Base-by-base conservation (phyloP, 1,140 invertebrate genomes). In the Augochlora pura region DNA sequence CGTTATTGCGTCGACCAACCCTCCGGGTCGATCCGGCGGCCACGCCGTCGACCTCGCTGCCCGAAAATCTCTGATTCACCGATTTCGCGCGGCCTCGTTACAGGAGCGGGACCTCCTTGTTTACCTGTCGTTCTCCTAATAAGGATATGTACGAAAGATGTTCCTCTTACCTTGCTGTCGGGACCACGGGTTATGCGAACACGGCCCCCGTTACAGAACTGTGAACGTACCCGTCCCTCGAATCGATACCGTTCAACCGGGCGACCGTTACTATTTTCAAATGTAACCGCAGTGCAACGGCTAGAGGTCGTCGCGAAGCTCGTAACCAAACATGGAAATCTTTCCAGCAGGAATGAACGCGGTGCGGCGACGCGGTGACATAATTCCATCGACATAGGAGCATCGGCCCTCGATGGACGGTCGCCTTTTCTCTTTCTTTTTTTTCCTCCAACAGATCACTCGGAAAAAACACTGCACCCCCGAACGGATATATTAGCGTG, bases 291-390 rank as follows among this genome's bases (percentile, higher is more conserved):
- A 16, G 21, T 23, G 25, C 10, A 57, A 32, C 39, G 66, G 32
- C 12, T 39, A 39, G n/a, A 63, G 64, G 1, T 39, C 27, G 39
- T 12, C 16, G 63, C 65, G 46, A 46, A 75, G 39, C 66, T 54
- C 49, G 54, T 65, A 66, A 66, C 77, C 83, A 85, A 84, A 85
- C 71, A 80, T 77, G 83, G 83, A 27, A 84, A 85, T 81, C 57
- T 75, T 68, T 80, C 59, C 46, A 75, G 52, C 39, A 46, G 62
- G 67, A 59, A 9, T 42, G 42, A 12, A 46, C 25, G 14, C n/a
- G 72, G 1, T 72, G 60, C 69, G 59, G 73, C 70, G 69, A 72
- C 52, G 46, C 77, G 82, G 42, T 77, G 83, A 76, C 83, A 84
- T 73, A 84, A 77, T 84, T 80, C 42, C 65, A 67, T 18, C 57